Base-by-base conservation (phyloP, 2,888 invertebrate species). In the Notocelia uddmanniana region DNA sequence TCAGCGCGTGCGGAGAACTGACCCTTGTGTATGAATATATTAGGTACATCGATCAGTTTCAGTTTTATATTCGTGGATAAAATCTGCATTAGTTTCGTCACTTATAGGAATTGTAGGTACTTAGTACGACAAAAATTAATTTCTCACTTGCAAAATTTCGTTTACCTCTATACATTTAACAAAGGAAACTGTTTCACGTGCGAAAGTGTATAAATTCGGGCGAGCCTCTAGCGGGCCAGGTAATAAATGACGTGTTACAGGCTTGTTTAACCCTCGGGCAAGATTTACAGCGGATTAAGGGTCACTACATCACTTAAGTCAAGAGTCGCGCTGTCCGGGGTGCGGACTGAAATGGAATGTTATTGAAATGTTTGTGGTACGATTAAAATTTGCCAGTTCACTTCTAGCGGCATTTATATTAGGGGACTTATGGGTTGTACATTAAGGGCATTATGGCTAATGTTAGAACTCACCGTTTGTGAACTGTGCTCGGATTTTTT, bases 221-320 rank as follows among this genome's bases (percentile, higher is more conserved):
- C 37, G 57, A 13, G 50, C 50, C 50, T 54, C 45, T 45, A 52
- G 52, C 45, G 54, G 66, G 13, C 86, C 89, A 85, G 86, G 91
- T 91, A 90, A 92, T 90, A 92, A 92, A 92, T 91, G 91, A 89
- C 89, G 88, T 87, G 85, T 84, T 85, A 88, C 88, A 87, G 78
- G 89, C 89, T 88, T 88, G 89, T 89, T 89, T 90, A 89, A 91
- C 91, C 91, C 91, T 86, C 87, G 81, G 85, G 79, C 85, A 92
- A 92, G 93, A 93, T 93, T 93, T 93, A 93, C 92, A 85, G 90
- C 90, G 91, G 90, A 90, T 92, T 91, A 89, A 85, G 90, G 93
- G 92, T 89, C 91, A 93, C 89, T 91, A 91, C 92, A 91, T 88
- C 89, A 90, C 87, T 90, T 89, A 89, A 90, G 89, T 89, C 88